Conservation (phyloP, 2,797 vertebrate genomes). For the Sphenopsis melanotis region DNA sequence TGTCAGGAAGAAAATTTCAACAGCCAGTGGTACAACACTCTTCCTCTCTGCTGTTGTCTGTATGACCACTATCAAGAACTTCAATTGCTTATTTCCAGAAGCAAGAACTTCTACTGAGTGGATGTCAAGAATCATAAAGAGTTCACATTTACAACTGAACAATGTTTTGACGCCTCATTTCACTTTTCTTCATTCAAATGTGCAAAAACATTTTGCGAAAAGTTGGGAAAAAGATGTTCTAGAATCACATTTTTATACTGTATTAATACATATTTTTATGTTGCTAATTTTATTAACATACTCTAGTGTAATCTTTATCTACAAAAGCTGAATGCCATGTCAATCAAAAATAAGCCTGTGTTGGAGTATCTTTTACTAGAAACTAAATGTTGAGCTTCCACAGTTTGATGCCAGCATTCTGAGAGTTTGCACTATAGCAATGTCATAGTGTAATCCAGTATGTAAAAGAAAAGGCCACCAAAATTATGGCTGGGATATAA, state of each 20-base stretch:
- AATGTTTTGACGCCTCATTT: background rate
- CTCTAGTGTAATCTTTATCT: background rate
- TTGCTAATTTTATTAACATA: background rate
- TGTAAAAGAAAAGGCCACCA: background rate
- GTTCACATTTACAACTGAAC: background rate
- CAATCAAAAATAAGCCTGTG: background rate
- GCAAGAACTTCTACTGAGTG: background rate
- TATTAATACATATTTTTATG: background rate
- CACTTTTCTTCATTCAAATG: background rate
- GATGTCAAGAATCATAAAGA: background rate
- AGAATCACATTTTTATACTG: background rate
- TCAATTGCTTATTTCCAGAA: background rate
- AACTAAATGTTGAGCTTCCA: background rate
- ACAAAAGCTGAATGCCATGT: background rate
- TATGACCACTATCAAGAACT: background rate
- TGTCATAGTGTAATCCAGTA: background rate
- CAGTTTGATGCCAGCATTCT: background rate
- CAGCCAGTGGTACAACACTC: background rate
- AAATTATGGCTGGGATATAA: background rate
- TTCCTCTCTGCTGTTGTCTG: background rate
- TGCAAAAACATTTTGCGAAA: background rate
- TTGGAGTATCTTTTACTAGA: background rate
- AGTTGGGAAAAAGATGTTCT: background rate
- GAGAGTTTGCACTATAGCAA: background rate
- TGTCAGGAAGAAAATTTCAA: background rate